Evolutionary conservation across 1,140 invertebrate genomes (phyloP), one percentile per base, ranked within the genome.

Genomic region (Drosophila watanabei): DNA sequence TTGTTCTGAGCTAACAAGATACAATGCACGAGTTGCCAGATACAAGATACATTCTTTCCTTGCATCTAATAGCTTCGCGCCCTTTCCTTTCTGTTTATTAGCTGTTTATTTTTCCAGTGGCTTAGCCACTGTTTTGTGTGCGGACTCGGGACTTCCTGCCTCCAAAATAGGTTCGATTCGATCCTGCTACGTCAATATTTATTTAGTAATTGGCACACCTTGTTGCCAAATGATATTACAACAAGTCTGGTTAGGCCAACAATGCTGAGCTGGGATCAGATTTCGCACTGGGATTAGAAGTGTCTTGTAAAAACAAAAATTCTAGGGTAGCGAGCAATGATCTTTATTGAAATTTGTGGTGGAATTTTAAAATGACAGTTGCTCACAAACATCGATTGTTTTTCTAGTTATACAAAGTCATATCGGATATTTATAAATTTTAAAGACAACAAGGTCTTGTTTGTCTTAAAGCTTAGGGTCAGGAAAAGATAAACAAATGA

Each of bases 1-100:
- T 52, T 85, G 39, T 86, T 79, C 66, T 80, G 51, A 65, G 65
- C 85, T 90, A 90, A 90, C 86, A 90, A 87, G 83, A 75, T 80
- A 78, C 51, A 75, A 30, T 56, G 51, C 61, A 54, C 46, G 60
- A 39, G 51, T 43, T 62, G 32, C 57, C 14, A 65, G 58, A 65
- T 68, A 62, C 64, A 39, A 62, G 59, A 66, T 71, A 75, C 82
- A 69, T 66, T 79, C 80, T 51, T 35, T 58, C 63, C 32, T 43
- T 59, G 46, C n/a, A 28, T 60, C 70, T 75, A 73, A 75, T 75
- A 59, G 46, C 37, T 73, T 43, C 56, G 71, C 69, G 56, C 71
- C 46, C 69, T 46, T 57, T 63, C 48, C 33, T 33, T 35, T 20
- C 43, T 58, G 28, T 78, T 33, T 30, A 41, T 41, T 73, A 61